Evolutionary conservation across 2,888 invertebrate genomes (phyloP).

Genomic region (Phanerotoma sp.): DNA sequence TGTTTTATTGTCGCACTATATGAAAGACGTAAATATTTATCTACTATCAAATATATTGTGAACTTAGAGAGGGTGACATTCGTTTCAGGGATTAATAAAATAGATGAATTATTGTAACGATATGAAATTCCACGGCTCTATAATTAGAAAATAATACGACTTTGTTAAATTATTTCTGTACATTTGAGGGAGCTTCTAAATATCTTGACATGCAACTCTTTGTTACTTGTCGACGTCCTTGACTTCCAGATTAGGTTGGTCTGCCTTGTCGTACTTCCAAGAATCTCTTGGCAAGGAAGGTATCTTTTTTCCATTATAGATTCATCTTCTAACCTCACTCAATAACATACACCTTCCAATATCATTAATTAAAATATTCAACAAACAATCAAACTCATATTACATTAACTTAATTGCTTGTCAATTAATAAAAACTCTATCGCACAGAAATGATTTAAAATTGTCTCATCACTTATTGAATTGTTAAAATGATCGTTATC

Average conservation of each 20-base stretch:
- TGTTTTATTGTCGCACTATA: not conserved
- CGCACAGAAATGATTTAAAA: no score
- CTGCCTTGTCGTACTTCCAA: conserved; percentile 25
- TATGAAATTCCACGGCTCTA: no score
- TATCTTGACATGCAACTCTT: conserved; percentile 14
- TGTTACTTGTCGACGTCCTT: conserved; percentile 22
- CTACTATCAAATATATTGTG: no score
- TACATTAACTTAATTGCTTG: no score
- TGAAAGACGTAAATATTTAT: no score
- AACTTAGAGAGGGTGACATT: no score
- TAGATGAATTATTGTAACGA: not conserved
- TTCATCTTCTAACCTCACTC: not conserved
- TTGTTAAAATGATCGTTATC: no score
- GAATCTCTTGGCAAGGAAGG: conserved; percentile 9
- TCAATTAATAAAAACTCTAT: no score
- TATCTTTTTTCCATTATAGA: not conserved
- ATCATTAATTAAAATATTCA: conserved; percentile 1
- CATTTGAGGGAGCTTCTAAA: conserved; percentile 1
- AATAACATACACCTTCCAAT: not conserved
- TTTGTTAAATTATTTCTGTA: conserved; percentile 7
- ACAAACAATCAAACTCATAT: not conserved
- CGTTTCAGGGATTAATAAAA: no score
- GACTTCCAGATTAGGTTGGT: conserved; percentile 28
- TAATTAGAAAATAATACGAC: no score
- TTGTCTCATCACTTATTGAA: no score